These are phyloP conservation scores for Eulemur rufifrons DNA, from an alignment of 2,113 vertebrate species.

Conservation along the genomic window DNA sequence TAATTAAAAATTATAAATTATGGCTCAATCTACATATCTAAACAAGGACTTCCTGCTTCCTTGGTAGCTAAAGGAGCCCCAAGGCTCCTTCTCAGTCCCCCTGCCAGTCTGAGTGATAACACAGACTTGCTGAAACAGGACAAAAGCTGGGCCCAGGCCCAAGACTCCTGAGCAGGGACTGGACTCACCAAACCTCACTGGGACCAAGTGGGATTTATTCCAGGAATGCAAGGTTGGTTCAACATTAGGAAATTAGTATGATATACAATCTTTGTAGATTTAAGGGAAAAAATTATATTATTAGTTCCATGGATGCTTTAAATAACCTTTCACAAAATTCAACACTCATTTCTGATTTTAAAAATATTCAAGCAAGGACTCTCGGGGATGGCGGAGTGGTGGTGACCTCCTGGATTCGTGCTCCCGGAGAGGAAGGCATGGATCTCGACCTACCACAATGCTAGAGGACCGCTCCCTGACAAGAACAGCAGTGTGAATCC, in stretches of 20 bases:
- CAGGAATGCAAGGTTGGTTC: not conserved
- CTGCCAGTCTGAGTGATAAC: too few relatives aligned
- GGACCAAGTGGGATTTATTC: not conserved
- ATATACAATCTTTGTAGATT: not conserved
- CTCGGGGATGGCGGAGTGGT: too few relatives aligned
- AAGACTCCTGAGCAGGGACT: not conserved
- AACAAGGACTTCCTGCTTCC: not conserved
- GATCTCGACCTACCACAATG: too few relatives aligned
- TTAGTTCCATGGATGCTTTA: not conserved
- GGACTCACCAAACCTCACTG: not conserved
- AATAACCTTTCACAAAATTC: not conserved
- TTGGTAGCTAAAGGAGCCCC: not conserved
- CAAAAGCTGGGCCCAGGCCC: not conserved
- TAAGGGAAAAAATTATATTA: not conserved
- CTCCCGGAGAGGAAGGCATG: too few relatives aligned
- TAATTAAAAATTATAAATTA: not conserved
- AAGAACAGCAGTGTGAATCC: too few relatives aligned
- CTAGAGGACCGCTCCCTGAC: too few relatives aligned
- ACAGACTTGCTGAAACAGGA: not conserved
- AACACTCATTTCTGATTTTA: not conserved
- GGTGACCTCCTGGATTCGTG: too few relatives aligned
- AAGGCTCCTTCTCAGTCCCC: not conserved
- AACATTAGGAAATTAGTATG: not conserved
- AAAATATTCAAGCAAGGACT: not conserved
- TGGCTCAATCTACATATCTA: not conserved